Conservation (phyloP, 1,140 invertebrate genomes). For the Drosophila rufa region DNA sequence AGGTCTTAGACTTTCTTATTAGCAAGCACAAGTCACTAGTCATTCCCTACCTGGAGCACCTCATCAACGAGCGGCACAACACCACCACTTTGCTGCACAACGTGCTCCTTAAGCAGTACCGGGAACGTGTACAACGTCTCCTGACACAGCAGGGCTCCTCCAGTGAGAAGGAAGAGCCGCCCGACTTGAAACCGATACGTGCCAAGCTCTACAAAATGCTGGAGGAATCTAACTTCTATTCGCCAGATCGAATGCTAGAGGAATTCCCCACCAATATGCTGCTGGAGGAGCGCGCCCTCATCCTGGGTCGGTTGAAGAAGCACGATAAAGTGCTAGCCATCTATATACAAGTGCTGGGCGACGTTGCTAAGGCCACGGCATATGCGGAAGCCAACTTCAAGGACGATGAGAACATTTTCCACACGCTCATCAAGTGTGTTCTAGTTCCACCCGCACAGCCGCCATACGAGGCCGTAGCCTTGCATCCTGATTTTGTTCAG, state of each 20-base stretch:
- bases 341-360: constrained; percentile 93
- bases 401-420: constrained; percentile 88
- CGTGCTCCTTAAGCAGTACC: constrained; percentile 94
- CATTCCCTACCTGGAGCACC: constrained; percentile 97
- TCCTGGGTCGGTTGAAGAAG: constrained; percentile 95
- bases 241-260: constrained; percentile 94
- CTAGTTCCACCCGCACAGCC: constrained; percentile 87
- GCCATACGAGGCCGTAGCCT: constrained; percentile 86
- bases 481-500: constrained; percentile 86
- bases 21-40: constrained; percentile 92
- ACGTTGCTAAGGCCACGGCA: constrained; percentile 92
- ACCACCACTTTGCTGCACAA: constrained; percentile 95
- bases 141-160: constrained; percentile 25
- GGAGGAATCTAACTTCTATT: constrained; percentile 93
- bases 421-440: constrained; percentile 88
- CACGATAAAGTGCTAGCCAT: constrained; percentile 97
- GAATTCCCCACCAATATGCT: constrained; percentile 95
- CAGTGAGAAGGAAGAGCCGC: constrained; percentile 32
- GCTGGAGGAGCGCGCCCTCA: constrained; percentile 96
- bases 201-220: constrained; percentile 94
- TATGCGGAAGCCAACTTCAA: constrained; percentile 92
- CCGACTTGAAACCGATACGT: constrained; percentile 45
- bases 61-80: constrained; percentile 96
- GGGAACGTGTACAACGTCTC: constrained; percentile 87
- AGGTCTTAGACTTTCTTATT: constrained; percentile 95